A percentile compares a stretch with the other conserved stretches of the same genome.
Evolutionary conservation across 2,888 invertebrate species (phyloP).

Genomic region (Luffia ferchaultella): DNA sequence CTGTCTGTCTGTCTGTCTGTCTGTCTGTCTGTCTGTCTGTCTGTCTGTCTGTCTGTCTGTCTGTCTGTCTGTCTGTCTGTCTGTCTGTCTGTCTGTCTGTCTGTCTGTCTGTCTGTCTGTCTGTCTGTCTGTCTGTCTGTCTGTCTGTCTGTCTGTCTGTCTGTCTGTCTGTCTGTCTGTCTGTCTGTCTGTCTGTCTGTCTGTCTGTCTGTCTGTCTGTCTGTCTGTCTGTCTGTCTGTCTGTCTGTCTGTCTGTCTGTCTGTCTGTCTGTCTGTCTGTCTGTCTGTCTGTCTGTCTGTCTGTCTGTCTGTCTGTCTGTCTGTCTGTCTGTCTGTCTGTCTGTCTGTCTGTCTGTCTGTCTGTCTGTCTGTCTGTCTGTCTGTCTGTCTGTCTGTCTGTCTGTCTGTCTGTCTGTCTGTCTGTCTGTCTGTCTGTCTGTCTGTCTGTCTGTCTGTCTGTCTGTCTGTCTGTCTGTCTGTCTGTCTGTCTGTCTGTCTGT

Average conservation of each 20-base stretch:
- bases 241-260: conserved; percentile 15
- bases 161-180: no score
- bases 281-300: conserved; percentile 16
- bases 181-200: conserved; percentile 13
- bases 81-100: no score
- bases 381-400: conserved; percentile 18
- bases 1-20: no score
- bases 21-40: conserved; percentile 5
- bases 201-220: conserved; percentile 15
- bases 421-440: conserved; percentile 13
- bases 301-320: conserved; percentile 15
- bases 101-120: no score
- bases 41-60: conserved; percentile 3
- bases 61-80: conserved; percentile 3
- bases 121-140: no score
- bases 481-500: conserved; percentile 15
- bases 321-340: conserved; percentile 16
- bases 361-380: conserved; percentile 12
- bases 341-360: conserved; percentile 17
- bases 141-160: no score
- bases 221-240: conserved; percentile 15
- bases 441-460: conserved; percentile 16
- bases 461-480: conserved; percentile 16
- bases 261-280: conserved; percentile 15
- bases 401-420: conserved; percentile 17